Conservation (phyloP, 2,113 vertebrate species). For the Hypanus sabinus region DNA sequence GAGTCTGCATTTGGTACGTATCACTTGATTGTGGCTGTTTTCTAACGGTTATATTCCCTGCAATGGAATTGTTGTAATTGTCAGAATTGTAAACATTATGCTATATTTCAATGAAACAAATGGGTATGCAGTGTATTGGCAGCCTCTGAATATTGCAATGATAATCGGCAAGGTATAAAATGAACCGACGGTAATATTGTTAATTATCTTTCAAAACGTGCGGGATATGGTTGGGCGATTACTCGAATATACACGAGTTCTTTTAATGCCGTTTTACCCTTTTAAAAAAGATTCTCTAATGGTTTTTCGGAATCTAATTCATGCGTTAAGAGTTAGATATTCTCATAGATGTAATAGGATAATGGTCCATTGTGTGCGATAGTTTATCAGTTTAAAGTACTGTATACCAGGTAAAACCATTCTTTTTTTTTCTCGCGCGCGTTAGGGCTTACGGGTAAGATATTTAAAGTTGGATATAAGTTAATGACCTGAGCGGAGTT, state of each 20-base stretch:
- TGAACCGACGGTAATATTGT: not conserved
- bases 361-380: not conserved
- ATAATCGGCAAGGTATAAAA: too few relatives aligned
- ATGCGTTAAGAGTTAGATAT: not conserved
- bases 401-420: not conserved
- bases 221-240: not conserved
- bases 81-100: not conserved
- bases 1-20: not conserved
- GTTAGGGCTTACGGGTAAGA: not conserved
- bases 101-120: not conserved
- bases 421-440: not conserved
- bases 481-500: not conserved
- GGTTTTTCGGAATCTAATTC: not conserved
- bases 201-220: not conserved
- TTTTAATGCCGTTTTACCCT: too few relatives aligned
- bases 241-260: not conserved
- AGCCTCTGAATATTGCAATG: not conserved
- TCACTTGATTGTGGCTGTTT: not conserved
- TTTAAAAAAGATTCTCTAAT: too few relatives aligned
- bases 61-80: not conserved
- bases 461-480: not conserved
- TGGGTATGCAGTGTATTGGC: not conserved
- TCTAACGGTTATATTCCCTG: not conserved
- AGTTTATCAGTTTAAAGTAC: not conserved
- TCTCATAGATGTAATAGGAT: not conserved